Evolutionary conservation across 2,797 vertebrate species (phyloP), one percentile per base, ranked within the genome.

Genomic region (Antrozous pallidus): DNA sequence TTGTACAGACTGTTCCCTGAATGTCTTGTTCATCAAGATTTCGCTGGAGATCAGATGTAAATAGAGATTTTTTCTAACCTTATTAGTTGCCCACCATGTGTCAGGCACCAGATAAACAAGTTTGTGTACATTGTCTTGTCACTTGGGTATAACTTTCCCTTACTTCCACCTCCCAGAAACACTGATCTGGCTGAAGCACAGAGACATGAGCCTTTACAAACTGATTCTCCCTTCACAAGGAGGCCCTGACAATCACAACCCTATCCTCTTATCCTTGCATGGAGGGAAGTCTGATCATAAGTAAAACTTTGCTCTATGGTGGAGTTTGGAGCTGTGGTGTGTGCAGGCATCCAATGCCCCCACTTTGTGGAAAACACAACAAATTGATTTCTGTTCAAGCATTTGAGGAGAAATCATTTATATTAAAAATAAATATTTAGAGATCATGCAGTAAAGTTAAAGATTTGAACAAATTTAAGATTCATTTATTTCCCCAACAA

Each of bases 381-480:
- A 20, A 65, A 78, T 13, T 31, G 28, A 49, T 84, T 77, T 93
- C 38, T 51, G 77, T n/a, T 81, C 73, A 85, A 33, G 28, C 13
- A 49, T 38, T 85, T 74, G 26, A 51, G 31, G 10, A 67, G 9
- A 56, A 63, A 36, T 79, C 24, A 67, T 79, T 86, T 42, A 75
- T 75, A n/a, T 61, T 83, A 92, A 88, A 92, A 36, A 85, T 51
- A 42, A 75, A 45, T 91, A 61, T 47, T 67, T 38, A 61, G 36
- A 91, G 51, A 75, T 67, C 28, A 54, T 13, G 10, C 54, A 73
- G 7, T 71, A 78, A 42, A 82, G 31, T 79, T 88, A 58, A 90
- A 91, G 82, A 42, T 75, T 79, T 58, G 74, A 80, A 70, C 54
- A 78, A 49, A 51, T 85, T 74, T 85, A 90, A 92, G 54, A 73